phyloP scores from a whole-genome alignment of 2,113 vertebrate genomes.

The Genyomyrus donnyi region DNA sequence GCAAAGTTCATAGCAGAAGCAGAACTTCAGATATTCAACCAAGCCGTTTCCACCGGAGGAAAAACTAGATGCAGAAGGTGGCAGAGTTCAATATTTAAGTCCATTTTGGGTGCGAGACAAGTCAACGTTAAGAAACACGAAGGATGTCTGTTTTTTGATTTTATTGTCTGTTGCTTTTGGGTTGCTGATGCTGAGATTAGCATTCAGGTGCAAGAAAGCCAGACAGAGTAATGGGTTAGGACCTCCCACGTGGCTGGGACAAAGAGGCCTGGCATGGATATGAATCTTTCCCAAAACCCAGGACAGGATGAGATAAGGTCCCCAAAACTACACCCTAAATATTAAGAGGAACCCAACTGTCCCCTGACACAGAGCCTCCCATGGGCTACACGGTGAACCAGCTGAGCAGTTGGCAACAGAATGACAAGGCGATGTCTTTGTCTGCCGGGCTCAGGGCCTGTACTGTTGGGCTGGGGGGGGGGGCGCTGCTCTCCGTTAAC shows the following conservation, averaged over 20 bases:
- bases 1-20: neutral
- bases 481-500: neutral
- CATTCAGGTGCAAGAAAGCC: neutral
- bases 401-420: neutral
- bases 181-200: neutral
- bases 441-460: neutral
- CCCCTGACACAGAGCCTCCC: neutral
- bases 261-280: neutral
- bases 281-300: neutral
- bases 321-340: neutral
- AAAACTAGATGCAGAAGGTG: neutral
- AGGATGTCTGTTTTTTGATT: neutral
- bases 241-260: neutral
- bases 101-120: neutral
- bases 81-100: neutral
- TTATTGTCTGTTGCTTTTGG: neutral
- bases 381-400: neutral
- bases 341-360: neutral
- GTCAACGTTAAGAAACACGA: neutral
- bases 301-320: neutral
- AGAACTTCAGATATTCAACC: neutral
- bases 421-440: neutral
- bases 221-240: neutral
- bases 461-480: neutral
- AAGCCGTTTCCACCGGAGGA: neutral